Evolutionary conservation across 2,888 invertebrate genomes (phyloP).

Genomic region (Ormyrus pomaceus): DNA sequence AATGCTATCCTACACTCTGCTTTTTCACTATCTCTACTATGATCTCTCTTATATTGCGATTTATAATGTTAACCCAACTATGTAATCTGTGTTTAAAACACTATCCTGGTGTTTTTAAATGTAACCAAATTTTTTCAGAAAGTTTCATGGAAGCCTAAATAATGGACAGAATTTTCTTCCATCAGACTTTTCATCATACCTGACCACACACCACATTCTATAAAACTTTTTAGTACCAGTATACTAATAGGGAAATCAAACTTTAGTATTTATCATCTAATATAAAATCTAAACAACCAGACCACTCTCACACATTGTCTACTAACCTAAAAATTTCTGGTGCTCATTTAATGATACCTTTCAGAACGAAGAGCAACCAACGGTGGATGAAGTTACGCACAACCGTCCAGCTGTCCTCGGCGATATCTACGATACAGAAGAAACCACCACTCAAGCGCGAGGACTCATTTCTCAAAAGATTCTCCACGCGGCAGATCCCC

Average conservation of each 20-base stretch:
- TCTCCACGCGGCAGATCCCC: slow-evolving; percentile 94
- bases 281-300: no score
- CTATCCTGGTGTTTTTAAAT: slow-evolving; percentile 33
- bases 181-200: slow-evolving; percentile 32
- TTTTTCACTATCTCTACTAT: slow-evolving; percentile 28
- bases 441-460: slow-evolving; percentile 93
- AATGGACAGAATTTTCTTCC: slow-evolving; percentile 17
- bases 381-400: slow-evolving; percentile 97
- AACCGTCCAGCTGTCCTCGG: slow-evolving; percentile 93
- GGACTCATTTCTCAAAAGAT: slow-evolving; percentile 94
- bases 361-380: slow-evolving; percentile 93
- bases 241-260: no score
- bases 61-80: slow-evolving; percentile 1
- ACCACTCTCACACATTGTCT: no score
- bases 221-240: no score
- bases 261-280: no score
- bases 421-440: slow-evolving; percentile 86
- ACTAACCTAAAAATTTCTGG: no score
- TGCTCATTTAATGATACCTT: slow-evolving; percentile 21
- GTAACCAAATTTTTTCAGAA: slow-evolving; percentile 26
- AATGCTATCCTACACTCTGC: slow-evolving; percentile 36
- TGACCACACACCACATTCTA: not conserved
- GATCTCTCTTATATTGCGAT: slow-evolving; percentile 28
- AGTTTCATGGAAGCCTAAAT: slow-evolving; percentile 32
- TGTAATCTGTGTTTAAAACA: slow-evolving; percentile 25